These are phyloP conservation scores for Agriopis aurantiaria DNA, from an alignment of 2,888 invertebrate species.

Conservation along the genomic window DNA sequence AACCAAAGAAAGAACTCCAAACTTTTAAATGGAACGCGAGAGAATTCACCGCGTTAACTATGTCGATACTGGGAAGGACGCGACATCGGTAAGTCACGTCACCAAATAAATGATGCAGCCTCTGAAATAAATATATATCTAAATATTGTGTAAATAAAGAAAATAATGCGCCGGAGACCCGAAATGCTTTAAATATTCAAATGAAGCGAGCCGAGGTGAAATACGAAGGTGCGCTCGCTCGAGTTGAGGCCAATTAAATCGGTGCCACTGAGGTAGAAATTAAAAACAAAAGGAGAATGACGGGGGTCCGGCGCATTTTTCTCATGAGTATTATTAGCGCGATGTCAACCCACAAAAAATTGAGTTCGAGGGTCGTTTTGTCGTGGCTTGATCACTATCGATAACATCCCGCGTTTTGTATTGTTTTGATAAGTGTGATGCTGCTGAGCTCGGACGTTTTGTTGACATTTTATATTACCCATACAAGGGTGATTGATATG, in stretches of 20 bases:
- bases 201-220: slow-evolving; percentile 85
- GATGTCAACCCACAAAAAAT: slow-evolving; percentile 85
- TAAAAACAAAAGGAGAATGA: slow-evolving; percentile 86
- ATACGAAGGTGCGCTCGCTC: slow-evolving; percentile 85
- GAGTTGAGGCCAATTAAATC: slow-evolving; percentile 86
- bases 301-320: slow-evolving; percentile 83
- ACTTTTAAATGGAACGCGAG: slow-evolving; percentile 84
- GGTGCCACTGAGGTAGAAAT: slow-evolving; percentile 87
- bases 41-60: slow-evolving; percentile 84
- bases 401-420: slow-evolving; percentile 84
- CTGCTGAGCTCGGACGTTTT: slow-evolving; percentile 68
- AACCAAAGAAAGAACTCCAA: slow-evolving; percentile 76
- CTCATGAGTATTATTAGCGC: slow-evolving; percentile 87
- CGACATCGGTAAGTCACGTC: slow-evolving; percentile 86
- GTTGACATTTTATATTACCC: slow-evolving; percentile 78
- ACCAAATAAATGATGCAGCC: slow-evolving; percentile 83
- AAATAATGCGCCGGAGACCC: slow-evolving; percentile 81
- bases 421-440: slow-evolving; percentile 84
- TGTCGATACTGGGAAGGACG: slow-evolving; percentile 85
- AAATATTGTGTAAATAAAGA: slow-evolving; percentile 86
- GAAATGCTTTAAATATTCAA: slow-evolving; percentile 87
- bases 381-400: slow-evolving; percentile 82
- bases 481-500: slow-evolving; percentile 76
- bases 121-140: slow-evolving; percentile 81
- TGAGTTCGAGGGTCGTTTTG: slow-evolving; percentile 74